phyloP scores from a whole-genome alignment of 1,140 invertebrate genomes.

The Andrena cerasifolii region DNA sequence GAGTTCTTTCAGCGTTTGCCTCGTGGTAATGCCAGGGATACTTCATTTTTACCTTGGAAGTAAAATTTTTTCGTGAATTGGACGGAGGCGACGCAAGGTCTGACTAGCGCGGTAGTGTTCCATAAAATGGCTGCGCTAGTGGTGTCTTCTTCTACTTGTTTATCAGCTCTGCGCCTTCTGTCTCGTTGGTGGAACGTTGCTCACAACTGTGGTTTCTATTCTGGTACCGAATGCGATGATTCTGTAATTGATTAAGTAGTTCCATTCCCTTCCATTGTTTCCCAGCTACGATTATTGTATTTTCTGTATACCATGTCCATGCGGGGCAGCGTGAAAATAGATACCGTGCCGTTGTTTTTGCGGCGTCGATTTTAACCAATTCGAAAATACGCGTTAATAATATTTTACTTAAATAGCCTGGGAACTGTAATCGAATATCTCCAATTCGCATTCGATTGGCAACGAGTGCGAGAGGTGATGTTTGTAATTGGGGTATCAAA shows the following conservation, averaged over 20 bases:
- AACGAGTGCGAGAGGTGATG: background rate
- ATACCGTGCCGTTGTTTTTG: slow-evolving; percentile 13
- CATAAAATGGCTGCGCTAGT: too few species aligned
- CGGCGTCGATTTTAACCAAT: background rate
- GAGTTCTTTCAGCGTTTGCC: background rate
- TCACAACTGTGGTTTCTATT: too few species aligned
- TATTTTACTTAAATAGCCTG: slow-evolving; percentile 32
- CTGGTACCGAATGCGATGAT: too few species aligned
- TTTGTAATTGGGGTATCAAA: background rate
- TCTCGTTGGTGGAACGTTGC: too few species aligned
- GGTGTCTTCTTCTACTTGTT: too few species aligned
- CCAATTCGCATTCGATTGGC: background rate
- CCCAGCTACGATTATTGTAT: background rate
- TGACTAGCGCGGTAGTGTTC: too few species aligned
- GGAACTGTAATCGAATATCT: slow-evolving; percentile 33
- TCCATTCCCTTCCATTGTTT: background rate
- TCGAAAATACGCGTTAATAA: slow-evolving; percentile 28
- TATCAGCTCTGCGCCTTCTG: too few species aligned
- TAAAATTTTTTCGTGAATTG: too few species aligned
- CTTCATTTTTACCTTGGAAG: too few species aligned
- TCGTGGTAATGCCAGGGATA: too few species aligned
- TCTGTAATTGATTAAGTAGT: too few species aligned
- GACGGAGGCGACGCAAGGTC: too few species aligned
- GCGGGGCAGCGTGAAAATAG: background rate
- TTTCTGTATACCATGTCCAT: background rate